These are phyloP conservation scores for Sinocyclocheilus rhinocerous DNA, from an alignment of 2,113 vertebrate genomes.

Conservation along the genomic window DNA sequence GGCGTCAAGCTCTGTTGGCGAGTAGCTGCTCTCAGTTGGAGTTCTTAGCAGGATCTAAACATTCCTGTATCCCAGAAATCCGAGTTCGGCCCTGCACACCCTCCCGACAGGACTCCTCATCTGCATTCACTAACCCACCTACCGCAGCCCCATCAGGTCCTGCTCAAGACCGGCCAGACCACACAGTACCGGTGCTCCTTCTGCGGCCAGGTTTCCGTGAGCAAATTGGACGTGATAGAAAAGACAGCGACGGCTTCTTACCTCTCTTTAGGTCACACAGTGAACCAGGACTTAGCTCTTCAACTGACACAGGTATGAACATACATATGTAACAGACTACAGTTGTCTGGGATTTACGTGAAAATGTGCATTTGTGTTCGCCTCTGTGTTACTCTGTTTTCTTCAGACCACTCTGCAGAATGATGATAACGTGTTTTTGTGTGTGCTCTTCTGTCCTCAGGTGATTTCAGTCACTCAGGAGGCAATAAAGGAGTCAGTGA, in stretches of 20 bases:
- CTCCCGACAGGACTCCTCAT: conserved; percentile 53
- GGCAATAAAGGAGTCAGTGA: conserved; percentile 85
- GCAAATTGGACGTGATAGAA: conserved; percentile 68
- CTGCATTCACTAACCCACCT: conserved; percentile 8
- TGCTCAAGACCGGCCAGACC: conserved; percentile 36
- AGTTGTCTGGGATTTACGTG: background rate
- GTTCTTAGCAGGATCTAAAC: conserved; percentile 69
- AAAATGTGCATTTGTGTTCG: background rate
- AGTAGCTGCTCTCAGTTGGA: conserved; percentile 92
- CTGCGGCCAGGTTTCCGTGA: conserved; percentile 69
- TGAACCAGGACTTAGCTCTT: conserved; percentile 83
- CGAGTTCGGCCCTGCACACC: conserved; percentile 71
- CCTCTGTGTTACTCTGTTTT: too few species aligned
- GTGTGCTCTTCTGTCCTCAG: conserved; percentile 55
- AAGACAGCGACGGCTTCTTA: conserved; percentile 62
- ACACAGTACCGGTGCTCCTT: conserved; percentile 15
- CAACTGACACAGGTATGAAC: conserved; percentile 70
- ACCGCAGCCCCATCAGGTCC: conserved; percentile 35
- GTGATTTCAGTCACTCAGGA: conserved; percentile 82
- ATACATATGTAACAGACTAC: background rate
- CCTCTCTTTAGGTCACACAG: conserved; percentile 85
- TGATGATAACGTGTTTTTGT: background rate
- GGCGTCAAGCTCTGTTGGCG: conserved; percentile 75
- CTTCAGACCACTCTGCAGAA: too few species aligned
- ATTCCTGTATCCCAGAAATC: conserved; percentile 80